Evolutionary conservation across 2,888 invertebrate genomes (phyloP).

Genomic region (Ophion obscuratus): DNA sequence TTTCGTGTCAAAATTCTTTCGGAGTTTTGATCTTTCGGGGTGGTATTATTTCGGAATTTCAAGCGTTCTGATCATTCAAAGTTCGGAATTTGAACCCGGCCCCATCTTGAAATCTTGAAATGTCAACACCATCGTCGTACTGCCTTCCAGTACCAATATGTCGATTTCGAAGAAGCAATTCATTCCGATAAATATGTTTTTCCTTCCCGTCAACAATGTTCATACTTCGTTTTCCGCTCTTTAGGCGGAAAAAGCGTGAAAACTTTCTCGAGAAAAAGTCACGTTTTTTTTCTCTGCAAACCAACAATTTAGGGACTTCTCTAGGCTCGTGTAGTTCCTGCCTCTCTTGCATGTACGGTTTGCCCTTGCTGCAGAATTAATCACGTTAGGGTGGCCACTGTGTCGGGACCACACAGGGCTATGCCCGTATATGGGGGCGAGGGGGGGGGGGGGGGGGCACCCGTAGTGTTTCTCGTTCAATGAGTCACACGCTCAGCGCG

Average conservation of each 20-base stretch:
- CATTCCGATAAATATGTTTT: too few relatives aligned
- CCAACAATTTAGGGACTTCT: constrained; percentile 49
- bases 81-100: too few relatives aligned
- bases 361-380: constrained; percentile 60
- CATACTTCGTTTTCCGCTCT: neutral
- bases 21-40: too few relatives aligned
- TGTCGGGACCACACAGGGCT: constrained; percentile 5
- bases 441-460: constrained; percentile 47
- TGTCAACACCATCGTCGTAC: too few relatives aligned
- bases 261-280: neutral
- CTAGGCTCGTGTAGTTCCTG: neutral
- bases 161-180: neutral
- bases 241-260: neutral
- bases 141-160: neutral
- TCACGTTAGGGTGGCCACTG: constrained; percentile 62
- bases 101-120: too few relatives aligned
- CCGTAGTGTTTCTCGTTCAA: constrained; percentile 58
- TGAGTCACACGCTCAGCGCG: constrained; percentile 53
- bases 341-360: constrained; percentile 41
- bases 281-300: constrained; percentile 39
- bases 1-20: too few relatives aligned
- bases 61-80: too few relatives aligned
- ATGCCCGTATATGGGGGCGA: constrained; percentile 9
- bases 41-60: too few relatives aligned
- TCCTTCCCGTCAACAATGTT: neutral